These are phyloP conservation scores for Eupeodes corollae DNA, from an alignment of 1,140 invertebrate genomes.

Conservation along the genomic window DNA sequence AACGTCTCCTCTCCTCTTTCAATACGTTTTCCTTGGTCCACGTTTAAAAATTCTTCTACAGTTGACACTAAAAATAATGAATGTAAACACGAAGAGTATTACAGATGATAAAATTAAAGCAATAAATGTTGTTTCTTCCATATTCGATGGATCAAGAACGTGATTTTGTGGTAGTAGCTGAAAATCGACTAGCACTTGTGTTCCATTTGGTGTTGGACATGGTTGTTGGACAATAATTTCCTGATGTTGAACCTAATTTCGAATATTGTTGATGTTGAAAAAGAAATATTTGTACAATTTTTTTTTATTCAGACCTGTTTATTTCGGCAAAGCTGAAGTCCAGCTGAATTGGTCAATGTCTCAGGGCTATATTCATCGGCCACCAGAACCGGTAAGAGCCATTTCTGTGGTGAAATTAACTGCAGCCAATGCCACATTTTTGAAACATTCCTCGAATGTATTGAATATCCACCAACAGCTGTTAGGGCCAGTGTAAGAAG, in stretches of 20 bases:
- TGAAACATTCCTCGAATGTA: conserved; percentile 62
- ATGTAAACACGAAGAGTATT: conserved; percentile 45
- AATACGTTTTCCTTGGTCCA: too few relatives aligned
- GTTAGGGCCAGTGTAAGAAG: conserved; percentile 49
- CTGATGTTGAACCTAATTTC: conserved; percentile 57
- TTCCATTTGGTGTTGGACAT: conserved; percentile 65
- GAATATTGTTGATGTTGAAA: conserved; percentile 3
- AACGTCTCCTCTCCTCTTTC: too few relatives aligned
- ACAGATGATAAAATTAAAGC: conserved; percentile 47
- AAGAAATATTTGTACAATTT: conserved; percentile 3
- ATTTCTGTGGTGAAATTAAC: conserved; percentile 60
- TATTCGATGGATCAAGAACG: conserved; percentile 37
- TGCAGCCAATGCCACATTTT: conserved; percentile 52
- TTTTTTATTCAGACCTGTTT: conserved; percentile 43
- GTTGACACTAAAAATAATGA: conserved; percentile 47
- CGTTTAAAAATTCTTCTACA: conserved; percentile 35
- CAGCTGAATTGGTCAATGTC: conserved; percentile 45
- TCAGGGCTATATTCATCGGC: conserved; percentile 53
- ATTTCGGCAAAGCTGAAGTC: conserved; percentile 48
- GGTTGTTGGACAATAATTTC: conserved; percentile 71
- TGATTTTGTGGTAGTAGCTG: conserved; percentile 40
- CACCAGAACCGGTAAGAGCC: conserved; percentile 58
- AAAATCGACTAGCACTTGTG: conserved; percentile 52
- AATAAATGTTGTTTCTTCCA: conserved; percentile 44
- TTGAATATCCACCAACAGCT: conserved; percentile 55